phyloP scores from a whole-genome alignment of 92 coral and sea anemone species.

The Plumapathes pennacea region DNA sequence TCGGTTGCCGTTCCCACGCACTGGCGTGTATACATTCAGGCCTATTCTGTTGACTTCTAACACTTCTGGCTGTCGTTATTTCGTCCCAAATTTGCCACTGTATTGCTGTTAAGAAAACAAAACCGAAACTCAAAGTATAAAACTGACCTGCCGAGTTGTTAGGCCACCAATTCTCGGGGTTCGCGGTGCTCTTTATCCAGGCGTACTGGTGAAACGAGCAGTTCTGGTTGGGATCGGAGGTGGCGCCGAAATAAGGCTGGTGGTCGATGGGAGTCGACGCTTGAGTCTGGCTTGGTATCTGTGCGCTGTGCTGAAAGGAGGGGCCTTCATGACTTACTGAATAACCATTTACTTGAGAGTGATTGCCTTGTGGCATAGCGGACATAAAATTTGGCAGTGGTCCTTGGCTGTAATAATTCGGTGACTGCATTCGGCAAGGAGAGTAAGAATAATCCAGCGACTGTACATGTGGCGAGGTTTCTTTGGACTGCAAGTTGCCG shows the following conservation, averaged over 20 bases:
- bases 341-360: constrained; percentile 85
- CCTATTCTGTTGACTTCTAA: too few species aligned
- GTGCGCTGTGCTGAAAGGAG: constrained; percentile 74
- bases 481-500: constrained; percentile 69
- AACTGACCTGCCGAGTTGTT: constrained; percentile 78
- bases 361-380: constrained; percentile 80
- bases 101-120: too few species aligned
- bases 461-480: constrained; percentile 66
- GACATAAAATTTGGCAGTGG: constrained; percentile 90
- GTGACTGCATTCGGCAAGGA: constrained; percentile 99
- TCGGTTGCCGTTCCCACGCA: too few species aligned
- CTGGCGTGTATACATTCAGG: too few species aligned
- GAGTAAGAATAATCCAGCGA: constrained; percentile 90
- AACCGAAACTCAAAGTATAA: too few species aligned
- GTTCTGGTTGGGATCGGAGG: constrained; percentile 73
- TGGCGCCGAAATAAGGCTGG: constrained; percentile 70
- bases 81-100: too few species aligned
- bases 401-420: constrained; percentile 88
- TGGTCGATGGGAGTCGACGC: constrained; percentile 79
- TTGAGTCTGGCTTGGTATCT: constrained; percentile 73
- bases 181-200: constrained; percentile 95
- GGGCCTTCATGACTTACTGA: constrained; percentile 87
- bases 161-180: constrained; percentile 84
- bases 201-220: constrained; percentile 98
- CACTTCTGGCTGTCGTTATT: too few species aligned